Base-by-base conservation (phyloP, 2,888 invertebrate species). In the Monoplex corrugatus region DNA sequence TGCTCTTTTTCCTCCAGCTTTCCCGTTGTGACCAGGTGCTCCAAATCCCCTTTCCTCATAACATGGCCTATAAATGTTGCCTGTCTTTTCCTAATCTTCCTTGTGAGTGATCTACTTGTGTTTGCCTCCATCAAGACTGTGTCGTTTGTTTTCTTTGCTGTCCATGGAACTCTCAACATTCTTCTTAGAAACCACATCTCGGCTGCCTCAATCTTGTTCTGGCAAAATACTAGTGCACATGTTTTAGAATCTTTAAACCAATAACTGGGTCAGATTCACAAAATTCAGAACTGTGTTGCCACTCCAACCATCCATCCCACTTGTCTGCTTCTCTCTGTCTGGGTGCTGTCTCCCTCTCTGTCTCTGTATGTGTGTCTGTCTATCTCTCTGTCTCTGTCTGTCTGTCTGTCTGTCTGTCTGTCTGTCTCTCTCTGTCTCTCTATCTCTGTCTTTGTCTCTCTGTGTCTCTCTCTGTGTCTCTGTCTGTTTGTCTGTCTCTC, bases 381-480 rank as follows among this genome's bases (percentile, higher is more conserved):
- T 68, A 6, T 68, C 19, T 1, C 63, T 63, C 63, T 63, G 28
- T 63, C 63, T 63, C 63, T 63, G 28, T 63, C 63, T 28, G 5
- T 28, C 28, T 35, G 19, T 40, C 43, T 13, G 19, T 40, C 43
- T 23, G 19, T 40, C 43, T n/a, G n/a, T n/a, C 80, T 35, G 5
- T 35, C 80, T 35, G 5, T 80, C 80, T 35, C 80, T 35, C 38
- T 35, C 80, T 80, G 32, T 80, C 80, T 80, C 80, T 80, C 80
- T 80, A n/a, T 80, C 80, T 80, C 80, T 80, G 32, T 80, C 80
- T 80, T 35, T 80, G 32, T 35, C 80, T 80, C 80, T 35, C 80
- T 35, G 32, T 35, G 32, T 35, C 80, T 38, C n/a, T 2, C 32
- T 63, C 63, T 63, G 16, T 63, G 16, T 63, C 63, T 63, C 63